Percentiles rank a stretch among this genome's conserved stretches.
Conservation (phyloP, 2,888 invertebrate species). For the Microplitis manilae region DNA sequence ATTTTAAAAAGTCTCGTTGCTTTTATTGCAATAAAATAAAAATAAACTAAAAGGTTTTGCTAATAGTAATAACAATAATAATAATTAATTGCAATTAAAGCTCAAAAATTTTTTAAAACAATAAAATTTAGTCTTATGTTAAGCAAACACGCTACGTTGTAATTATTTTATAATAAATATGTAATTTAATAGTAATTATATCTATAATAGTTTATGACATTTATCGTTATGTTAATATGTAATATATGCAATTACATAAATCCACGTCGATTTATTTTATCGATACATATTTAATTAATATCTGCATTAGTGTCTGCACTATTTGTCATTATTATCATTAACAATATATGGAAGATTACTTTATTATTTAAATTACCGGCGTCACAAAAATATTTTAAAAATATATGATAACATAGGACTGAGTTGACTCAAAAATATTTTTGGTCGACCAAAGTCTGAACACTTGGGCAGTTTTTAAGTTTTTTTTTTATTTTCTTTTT, state of each 20-base stretch:
- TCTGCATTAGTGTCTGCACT: not conserved
- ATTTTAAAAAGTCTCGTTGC: not conserved
- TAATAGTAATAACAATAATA: not conserved
- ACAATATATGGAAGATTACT: not conserved
- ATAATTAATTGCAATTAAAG: not conserved
- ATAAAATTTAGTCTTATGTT: conserved; percentile 9
- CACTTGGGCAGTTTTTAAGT: conserved; percentile 51
- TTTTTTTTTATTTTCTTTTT: conserved; percentile 5
- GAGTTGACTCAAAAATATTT: conserved; percentile 5
- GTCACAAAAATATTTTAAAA: conserved; percentile 27
- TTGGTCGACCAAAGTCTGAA: conserved; percentile 44
- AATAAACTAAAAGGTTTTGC: not conserved
- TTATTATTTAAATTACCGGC: not conserved
- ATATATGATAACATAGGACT: conserved; percentile 27
- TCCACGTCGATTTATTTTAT: conserved; percentile 16
- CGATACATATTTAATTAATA: not conserved
- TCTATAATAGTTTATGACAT: conserved; percentile 16
- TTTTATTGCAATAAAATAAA: conserved; percentile 4
- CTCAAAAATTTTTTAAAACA: conserved; percentile 6
- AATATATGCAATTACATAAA: conserved; percentile 13
- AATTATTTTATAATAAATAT: conserved; percentile 20
- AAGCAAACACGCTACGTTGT: not conserved
- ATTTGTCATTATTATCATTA: not conserved
- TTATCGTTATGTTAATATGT: not conserved
- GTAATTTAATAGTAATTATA: conserved; percentile 8